phyloP scores from a whole-genome alignment of 2,888 invertebrate genomes.

The Drosophila flavopinicola region DNA sequence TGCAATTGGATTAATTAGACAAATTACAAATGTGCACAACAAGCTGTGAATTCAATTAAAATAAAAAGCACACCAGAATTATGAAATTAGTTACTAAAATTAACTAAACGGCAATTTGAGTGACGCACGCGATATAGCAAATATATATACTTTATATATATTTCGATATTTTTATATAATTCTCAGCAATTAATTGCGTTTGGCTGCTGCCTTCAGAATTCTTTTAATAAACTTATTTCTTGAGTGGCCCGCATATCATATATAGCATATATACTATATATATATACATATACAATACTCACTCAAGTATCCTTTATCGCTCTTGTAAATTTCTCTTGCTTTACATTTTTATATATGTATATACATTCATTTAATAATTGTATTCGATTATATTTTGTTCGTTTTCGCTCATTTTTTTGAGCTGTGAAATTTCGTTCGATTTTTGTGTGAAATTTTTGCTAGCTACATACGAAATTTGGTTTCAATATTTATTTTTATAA shows the following conservation, averaged over 20 bases:
- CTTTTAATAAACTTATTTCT: slow-evolving; percentile 32
- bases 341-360: background rate
- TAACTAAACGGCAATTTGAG: slow-evolving; percentile 34
- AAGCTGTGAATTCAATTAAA: slow-evolving; percentile 11
- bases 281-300: background rate
- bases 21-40: slow-evolving; percentile 61
- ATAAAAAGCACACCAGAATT: slow-evolving; percentile 11
- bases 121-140: slow-evolving; percentile 45
- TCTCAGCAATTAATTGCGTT: slow-evolving; percentile 45
- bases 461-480: background rate
- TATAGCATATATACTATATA: slow-evolving; percentile 1
- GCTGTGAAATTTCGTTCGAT: background rate
- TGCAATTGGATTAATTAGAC: slow-evolving; percentile 76
- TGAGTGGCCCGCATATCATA: slow-evolving; percentile 11
- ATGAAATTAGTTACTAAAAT: slow-evolving; percentile 40
- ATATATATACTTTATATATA: slow-evolving; percentile 22
- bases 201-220: slow-evolving; percentile 23
- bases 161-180: slow-evolving; percentile 47
- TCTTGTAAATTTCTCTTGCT: background rate
- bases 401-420: slow-evolving; percentile 1
- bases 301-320: background rate
- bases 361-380: background rate
- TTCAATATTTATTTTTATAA: slow-evolving; percentile 77
- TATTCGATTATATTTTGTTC: background rate
- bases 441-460: slow-evolving; percentile 8